A percentile compares a stretch with the other conserved stretches of the same genome.
These are phyloP conservation scores for Cylindroiulus punctatus DNA, from an alignment of 2,888 invertebrate species.

Conservation along the genomic window DNA sequence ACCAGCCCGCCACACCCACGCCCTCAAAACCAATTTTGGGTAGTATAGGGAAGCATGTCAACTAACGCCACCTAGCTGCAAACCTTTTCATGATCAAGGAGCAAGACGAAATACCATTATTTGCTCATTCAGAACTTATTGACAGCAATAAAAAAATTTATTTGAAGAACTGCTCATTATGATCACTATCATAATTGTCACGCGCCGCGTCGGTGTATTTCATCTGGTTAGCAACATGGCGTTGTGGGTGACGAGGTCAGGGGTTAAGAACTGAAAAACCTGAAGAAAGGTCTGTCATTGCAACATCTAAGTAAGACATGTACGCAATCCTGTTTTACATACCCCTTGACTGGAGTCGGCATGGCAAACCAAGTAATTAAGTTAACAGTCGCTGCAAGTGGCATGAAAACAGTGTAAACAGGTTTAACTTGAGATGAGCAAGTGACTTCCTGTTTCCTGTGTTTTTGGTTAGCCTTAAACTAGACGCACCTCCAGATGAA, in stretches of 20 bases:
- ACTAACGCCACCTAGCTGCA: background rate
- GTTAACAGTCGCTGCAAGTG: too few relatives aligned
- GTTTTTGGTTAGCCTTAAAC: too few relatives aligned
- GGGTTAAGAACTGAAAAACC: too few relatives aligned
- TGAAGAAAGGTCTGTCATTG: too few relatives aligned
- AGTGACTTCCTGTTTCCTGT: too few relatives aligned
- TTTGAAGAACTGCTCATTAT: constrained; percentile 4
- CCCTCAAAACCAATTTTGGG: background rate
- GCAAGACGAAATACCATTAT: background rate
- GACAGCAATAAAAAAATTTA: background rate
- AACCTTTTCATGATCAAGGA: background rate
- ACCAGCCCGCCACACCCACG: background rate
- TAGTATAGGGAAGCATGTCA: background rate
- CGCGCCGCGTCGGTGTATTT: background rate
- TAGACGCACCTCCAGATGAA: too few relatives aligned
- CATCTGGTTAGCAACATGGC: constrained; percentile 15
- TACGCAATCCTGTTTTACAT: too few relatives aligned
- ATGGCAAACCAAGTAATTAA: too few relatives aligned
- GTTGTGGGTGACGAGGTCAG: background rate
- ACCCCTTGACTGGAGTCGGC: too few relatives aligned
- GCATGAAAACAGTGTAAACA: too few relatives aligned
- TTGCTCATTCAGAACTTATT: constrained; percentile 19
- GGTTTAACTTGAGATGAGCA: too few relatives aligned
- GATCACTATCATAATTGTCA: constrained; percentile 1
- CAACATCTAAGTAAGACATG: too few relatives aligned